Percentiles rank a stretch among this genome's conserved stretches.
These are phyloP conservation scores for Serrognathus titanus DNA, from an alignment of 2,888 invertebrate genomes.

Conservation along the genomic window DNA sequence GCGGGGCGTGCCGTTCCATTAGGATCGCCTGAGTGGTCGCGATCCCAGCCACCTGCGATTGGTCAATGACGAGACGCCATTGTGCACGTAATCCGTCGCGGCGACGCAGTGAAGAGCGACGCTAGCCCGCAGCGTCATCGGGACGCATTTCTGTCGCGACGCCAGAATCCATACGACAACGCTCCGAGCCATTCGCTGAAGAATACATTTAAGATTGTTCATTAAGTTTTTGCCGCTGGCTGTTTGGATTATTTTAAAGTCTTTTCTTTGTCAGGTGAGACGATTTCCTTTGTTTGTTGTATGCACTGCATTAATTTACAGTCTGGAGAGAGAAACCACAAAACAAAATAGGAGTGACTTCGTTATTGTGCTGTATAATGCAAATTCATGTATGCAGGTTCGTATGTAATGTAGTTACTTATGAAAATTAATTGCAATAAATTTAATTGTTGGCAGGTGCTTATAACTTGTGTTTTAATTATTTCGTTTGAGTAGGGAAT, in stretches of 20 bases:
- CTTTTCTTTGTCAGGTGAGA: slow-evolving; percentile 26
- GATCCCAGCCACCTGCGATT: slow-evolving; percentile 38
- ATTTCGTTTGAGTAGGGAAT: too few species aligned
- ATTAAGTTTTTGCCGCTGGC: slow-evolving; percentile 32
- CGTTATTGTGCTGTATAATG: too few species aligned
- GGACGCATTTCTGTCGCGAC: slow-evolving; percentile 51
- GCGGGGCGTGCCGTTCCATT: slow-evolving; percentile 40
- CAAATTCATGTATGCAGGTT: too few species aligned
- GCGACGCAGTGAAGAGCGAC: slow-evolving; percentile 49
- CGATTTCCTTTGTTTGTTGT: slow-evolving; percentile 19
- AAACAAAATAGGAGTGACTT: too few species aligned
- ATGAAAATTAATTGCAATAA: too few species aligned
- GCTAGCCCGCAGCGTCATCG: slow-evolving; percentile 63
- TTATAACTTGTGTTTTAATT: too few species aligned
- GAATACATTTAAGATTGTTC: slow-evolving; percentile 32
- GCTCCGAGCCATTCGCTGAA: slow-evolving; percentile 33
- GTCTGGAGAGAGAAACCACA: not conserved
- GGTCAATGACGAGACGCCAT: slow-evolving; percentile 45
- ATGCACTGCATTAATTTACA: slow-evolving; percentile 16
- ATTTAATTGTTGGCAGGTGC: too few species aligned
- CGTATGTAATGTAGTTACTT: too few species aligned
- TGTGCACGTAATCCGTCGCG: slow-evolving; percentile 50
- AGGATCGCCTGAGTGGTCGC: slow-evolving; percentile 41
- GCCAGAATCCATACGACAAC: slow-evolving; percentile 38
- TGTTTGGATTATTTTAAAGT: slow-evolving; percentile 30